Percentiles rank a stretch among this genome's conserved stretches.
Conservation (phyloP, 2,888 invertebrate genomes). For the Serripes groenlandicus region DNA sequence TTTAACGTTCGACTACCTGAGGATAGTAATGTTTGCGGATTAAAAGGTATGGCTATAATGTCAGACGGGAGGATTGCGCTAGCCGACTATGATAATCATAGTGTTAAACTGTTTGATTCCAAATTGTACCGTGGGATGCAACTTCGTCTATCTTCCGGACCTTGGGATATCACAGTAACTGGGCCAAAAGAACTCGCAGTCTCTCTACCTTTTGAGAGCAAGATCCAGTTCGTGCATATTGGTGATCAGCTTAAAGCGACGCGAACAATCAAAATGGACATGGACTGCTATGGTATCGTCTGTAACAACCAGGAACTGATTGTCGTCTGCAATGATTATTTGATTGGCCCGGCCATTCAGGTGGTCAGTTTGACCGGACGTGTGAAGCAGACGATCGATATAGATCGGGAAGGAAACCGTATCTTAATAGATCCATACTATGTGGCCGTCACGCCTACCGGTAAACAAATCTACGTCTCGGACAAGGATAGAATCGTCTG, state of each 20-base stretch:
- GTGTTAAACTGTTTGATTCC: conserved; percentile 64
- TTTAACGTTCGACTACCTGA: conserved; percentile 58
- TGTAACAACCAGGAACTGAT: conserved; percentile 62
- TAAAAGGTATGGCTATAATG: conserved; percentile 58
- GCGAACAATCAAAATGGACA: conserved; percentile 60
- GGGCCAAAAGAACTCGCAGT: conserved; percentile 62
- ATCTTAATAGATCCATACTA: conserved; percentile 64
- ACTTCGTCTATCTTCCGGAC: conserved; percentile 59
- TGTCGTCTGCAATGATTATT: conserved; percentile 67
- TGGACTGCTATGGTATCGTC: conserved; percentile 65
- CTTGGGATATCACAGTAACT: conserved; percentile 61
- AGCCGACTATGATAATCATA: conserved; percentile 66
- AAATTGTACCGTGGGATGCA: conserved; percentile 59
- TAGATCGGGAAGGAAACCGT: conserved; percentile 54
- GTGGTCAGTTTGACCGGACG: conserved; percentile 61
- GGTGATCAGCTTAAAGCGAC: conserved; percentile 55
- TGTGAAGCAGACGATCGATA: conserved; percentile 67
- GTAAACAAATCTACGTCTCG: conserved; percentile 65
- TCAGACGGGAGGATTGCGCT: conserved; percentile 56
- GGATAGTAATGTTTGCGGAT: conserved; percentile 49
- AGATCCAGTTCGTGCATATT: conserved; percentile 62
- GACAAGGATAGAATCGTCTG: conserved; percentile 66
- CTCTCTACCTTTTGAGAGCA: conserved; percentile 64
- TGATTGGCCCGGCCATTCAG: conserved; percentile 63
- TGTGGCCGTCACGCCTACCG: conserved; percentile 60